Base-by-base conservation (phyloP, 1,140 invertebrate genomes). In the Scylla paramamosain region DNA sequence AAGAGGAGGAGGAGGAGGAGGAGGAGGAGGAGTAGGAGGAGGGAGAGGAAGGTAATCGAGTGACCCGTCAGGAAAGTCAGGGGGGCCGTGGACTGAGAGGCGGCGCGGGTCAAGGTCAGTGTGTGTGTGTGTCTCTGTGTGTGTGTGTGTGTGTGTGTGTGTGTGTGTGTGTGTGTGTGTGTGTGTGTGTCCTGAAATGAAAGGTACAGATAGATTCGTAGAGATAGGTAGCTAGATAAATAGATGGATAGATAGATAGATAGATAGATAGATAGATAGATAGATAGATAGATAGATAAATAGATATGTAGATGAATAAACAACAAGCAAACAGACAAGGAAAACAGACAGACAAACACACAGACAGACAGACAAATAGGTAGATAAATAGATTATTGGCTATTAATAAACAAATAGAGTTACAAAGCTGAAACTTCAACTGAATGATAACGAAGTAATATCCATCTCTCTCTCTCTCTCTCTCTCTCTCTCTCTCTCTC, bases 131-230 rank as follows among this genome's bases (percentile, higher is more conserved):
- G 67, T 77, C 7, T 77, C 7, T 77, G 67, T 77, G 67, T 77
- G 67, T 77, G 67, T n/a, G 67, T 77, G 67, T 77, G 67, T 77
- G 67, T 77, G 67, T 77, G 67, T 77, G 67, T 77, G 67, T 77
- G 67, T 77, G 67, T 77, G 67, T 77, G 67, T 77, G 67, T 77
- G 67, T 77, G 67, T 77, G 67, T 77, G 67, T 77, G 67, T 77
- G 67, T 77, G 67, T 77, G 67, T 77, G 67, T 77, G 67, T 77
- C 39, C 39, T 39, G 39, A 39, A 39, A 39, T 39, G 1, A 39
- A 1, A 39, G 39, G 39, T 39, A 39, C 39, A 39, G 39, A 39
- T 39, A 6, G 6, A 39, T 39, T 39, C 1, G 39, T 1, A 39
- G 20, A 83, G 12, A 77, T n/a, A 77, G 12, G n/a, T 29, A 83